Conservation (phyloP, 2,797 vertebrate genomes). For the Siniperca scherzeri region DNA sequence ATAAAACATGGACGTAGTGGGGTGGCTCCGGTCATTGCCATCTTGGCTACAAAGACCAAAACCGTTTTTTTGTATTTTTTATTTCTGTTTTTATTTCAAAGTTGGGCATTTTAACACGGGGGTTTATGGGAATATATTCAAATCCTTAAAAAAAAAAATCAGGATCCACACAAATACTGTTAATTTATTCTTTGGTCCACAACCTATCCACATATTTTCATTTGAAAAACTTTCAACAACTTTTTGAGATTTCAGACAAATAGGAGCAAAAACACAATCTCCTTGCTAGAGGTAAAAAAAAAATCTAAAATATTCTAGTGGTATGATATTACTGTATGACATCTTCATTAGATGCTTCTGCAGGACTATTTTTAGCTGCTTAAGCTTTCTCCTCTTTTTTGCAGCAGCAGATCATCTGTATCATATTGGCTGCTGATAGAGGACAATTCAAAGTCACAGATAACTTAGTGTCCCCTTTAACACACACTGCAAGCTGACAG, state of each 20-base stretch:
- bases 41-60: too few relatives aligned
- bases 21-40: too few relatives aligned
- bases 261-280: not conserved
- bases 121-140: not conserved
- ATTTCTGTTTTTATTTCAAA: too few relatives aligned
- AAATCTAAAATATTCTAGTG: not conserved
- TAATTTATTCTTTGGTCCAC: not conserved
- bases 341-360: constrained; percentile 18
- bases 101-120: too few relatives aligned
- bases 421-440: constrained; percentile 22
- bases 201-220: not conserved
- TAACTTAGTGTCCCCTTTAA: constrained; percentile 22
- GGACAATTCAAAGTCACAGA: constrained; percentile 53
- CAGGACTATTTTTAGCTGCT: constrained; percentile 38
- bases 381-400: not conserved
- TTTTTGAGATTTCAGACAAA: not conserved
- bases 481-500: not conserved
- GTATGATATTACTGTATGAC: not conserved
- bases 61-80: too few relatives aligned
- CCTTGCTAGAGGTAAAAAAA: constrained; percentile 28
- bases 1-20: too few relatives aligned
- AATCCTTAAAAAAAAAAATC: not conserved
- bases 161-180: not conserved
- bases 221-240: not conserved
- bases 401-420: constrained; percentile 17